These are phyloP conservation scores for Notechis scutatus DNA, from an alignment of 2,113 vertebrate species.

Conservation along the genomic window DNA sequence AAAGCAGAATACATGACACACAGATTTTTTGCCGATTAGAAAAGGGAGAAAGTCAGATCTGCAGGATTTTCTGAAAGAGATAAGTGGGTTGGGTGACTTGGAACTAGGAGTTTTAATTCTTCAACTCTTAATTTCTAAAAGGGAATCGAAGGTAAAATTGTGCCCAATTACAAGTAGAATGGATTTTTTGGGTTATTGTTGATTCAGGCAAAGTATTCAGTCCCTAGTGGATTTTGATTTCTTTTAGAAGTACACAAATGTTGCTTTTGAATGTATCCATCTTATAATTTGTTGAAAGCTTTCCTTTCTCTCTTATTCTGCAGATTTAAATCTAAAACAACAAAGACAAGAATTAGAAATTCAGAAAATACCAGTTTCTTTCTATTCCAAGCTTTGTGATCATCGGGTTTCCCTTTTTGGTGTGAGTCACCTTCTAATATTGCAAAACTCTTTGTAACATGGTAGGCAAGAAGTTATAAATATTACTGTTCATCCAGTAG, in stretches of 20 bases:
- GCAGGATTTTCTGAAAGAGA: not conserved
- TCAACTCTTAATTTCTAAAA: not conserved
- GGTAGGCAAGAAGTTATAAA: not conserved
- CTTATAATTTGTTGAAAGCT: not conserved
- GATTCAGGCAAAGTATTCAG: not conserved
- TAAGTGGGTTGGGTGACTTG: not conserved
- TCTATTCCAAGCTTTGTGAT: constrained; percentile 81
- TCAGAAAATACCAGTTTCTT: constrained; percentile 67
- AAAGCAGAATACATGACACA: not conserved
- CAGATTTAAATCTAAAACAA: constrained; percentile 67
- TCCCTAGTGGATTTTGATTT: not conserved
- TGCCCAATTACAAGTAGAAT: not conserved
- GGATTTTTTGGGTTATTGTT: not conserved
- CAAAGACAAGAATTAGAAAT: constrained; percentile 74
- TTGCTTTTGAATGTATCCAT: not conserved
- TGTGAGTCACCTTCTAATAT: constrained; percentile 71
- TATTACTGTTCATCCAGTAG: not conserved
- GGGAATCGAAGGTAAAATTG: not conserved
- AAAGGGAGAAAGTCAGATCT: not conserved
- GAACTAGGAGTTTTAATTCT: not conserved
- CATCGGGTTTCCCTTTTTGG: constrained; percentile 88
- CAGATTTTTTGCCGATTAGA: not conserved
- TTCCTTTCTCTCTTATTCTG: constrained; percentile 29
- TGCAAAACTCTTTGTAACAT: not conserved
- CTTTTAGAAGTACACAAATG: not conserved